These are phyloP conservation scores for Oncorhynchus masou DNA, from an alignment of 2,113 vertebrate genomes.

Conservation along the genomic window DNA sequence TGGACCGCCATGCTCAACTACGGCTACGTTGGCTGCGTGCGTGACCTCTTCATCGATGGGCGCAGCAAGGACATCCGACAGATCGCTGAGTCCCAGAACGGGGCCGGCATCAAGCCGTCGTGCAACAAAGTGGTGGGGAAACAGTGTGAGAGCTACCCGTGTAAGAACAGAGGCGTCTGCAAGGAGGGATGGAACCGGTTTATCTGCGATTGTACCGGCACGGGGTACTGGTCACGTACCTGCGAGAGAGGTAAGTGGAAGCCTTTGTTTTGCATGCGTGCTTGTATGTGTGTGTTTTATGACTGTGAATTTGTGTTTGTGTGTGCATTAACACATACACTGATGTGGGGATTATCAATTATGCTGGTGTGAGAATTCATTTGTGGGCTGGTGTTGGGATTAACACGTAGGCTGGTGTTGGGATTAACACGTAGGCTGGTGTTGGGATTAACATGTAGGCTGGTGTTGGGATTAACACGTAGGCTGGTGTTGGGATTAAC, in stretches of 20 bases:
- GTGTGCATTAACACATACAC: no score
- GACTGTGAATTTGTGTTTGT: no score
- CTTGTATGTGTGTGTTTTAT: not conserved
- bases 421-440: no score
- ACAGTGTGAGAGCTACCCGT: constrained; percentile 94
- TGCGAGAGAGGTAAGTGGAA: constrained; percentile 89
- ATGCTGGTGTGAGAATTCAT: no score
- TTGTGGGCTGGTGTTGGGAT: no score
- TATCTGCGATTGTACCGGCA: constrained; percentile 97
- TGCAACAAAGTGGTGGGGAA: constrained; percentile 87
- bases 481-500: no score
- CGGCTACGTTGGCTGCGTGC: constrained; percentile 93
- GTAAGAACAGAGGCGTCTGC: constrained; percentile 91
- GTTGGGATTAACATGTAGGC: no score
- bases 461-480: no score
- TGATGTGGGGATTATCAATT: no score
- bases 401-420: no score
- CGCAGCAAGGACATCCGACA: constrained; percentile 97
- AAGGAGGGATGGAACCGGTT: constrained; percentile 99
- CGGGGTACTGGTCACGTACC: constrained; percentile 92
- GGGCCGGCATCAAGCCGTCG: constrained; percentile 93
- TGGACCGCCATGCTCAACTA: constrained; percentile 99
- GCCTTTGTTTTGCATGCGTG: not conserved
- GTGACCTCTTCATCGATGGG: constrained; percentile 95
- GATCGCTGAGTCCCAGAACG: constrained; percentile 91